A percentile compares a stretch with the other conserved stretches of the same genome.
Conservation (phyloP, 2,797 vertebrate species). For the Pantherophis alleghaniensis region DNA sequence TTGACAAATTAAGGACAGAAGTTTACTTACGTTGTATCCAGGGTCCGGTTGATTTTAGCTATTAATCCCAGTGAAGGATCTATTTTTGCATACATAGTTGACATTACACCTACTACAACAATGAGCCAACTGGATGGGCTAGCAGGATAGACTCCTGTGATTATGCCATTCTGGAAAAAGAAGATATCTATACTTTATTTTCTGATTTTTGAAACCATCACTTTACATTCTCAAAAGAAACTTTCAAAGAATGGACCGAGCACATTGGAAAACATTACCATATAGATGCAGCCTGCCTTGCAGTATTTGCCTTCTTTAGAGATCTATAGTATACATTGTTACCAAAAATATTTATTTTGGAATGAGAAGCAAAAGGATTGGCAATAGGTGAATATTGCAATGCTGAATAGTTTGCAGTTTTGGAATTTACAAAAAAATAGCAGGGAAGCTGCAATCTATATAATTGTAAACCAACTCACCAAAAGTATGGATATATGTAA, state of each 20-base stretch:
- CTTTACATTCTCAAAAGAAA: conserved; percentile 35
- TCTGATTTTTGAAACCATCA: conserved; percentile 41
- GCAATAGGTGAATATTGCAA: not conserved
- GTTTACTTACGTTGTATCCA: conserved; percentile 74
- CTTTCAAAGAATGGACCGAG: not conserved
- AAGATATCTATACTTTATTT: conserved; percentile 53
- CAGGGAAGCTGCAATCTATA: not conserved
- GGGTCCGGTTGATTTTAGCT: conserved; percentile 73
- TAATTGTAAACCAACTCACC: not conserved
- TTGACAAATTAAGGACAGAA: not conserved
- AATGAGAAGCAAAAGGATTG: not conserved
- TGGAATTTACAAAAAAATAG: not conserved
- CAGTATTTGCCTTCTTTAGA: not conserved
- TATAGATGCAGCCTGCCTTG: not conserved
- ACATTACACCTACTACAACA: conserved; percentile 92
- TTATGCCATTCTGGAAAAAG: conserved; percentile 79
- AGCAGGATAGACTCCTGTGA: conserved; percentile 95
- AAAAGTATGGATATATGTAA: not conserved
- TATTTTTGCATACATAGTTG: conserved; percentile 84
- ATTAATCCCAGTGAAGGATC: conserved; percentile 93
- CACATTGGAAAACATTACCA: not conserved
- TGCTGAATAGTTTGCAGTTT: not conserved
- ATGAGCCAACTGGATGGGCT: conserved; percentile 92
- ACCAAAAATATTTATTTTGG: not conserved
- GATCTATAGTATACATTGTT: not conserved